Base-by-base conservation (phyloP, 35 echinoderm and acorn worm genomes). In the Strongylocentrotus purpuratus region DNA sequence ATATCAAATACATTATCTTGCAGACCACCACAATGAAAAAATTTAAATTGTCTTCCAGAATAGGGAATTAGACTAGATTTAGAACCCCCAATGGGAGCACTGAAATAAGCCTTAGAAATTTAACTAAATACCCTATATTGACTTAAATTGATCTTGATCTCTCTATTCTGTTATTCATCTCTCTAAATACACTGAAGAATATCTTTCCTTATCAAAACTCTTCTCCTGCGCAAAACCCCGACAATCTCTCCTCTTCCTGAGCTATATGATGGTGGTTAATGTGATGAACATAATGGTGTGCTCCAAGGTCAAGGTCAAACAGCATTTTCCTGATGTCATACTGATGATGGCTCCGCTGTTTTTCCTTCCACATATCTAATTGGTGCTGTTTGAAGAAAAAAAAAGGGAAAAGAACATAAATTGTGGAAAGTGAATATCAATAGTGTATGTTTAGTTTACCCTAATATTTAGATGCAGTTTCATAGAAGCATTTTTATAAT, bases 301-400 rank as follows among this genome's bases (percentile, higher is more conserved):
- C 65, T 78, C 65, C 22, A 78, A 78, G 65, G 20, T 78, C 22
- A 78, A 78, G 65, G 65, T 78, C 65, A 78, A 15, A 78, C 20
- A 28, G 65, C 22, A 78, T n/a, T 78, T 78, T 78, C 18, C 65
- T 28, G 65, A n/a, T 93, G 91, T 93, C 91, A 93, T 93, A 93
- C 91, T 93, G 91, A 48, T 22, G 91, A 52, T 13, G 91, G 91
- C 46, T 93, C 91, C 1, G 11, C 91, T 32, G 91, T 93, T 28
- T 93, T 47, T 5, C 91, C 91, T 93, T 93, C 91, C 45, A 93
- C 46, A 48, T 93, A 93, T 32, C 91, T 47, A 6, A 93, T 93
- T 47, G 91, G 91, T 93, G 48, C 91, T 93, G 46, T 32, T 35
- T 15, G 87, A 31, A 31, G 87, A 17, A 46, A 6, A 46, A 33